Evolutionary conservation across 2,888 invertebrate genomes (phyloP), one percentile per base, ranked within the genome.

Genomic region (Xestia sexstrigata): DNA sequence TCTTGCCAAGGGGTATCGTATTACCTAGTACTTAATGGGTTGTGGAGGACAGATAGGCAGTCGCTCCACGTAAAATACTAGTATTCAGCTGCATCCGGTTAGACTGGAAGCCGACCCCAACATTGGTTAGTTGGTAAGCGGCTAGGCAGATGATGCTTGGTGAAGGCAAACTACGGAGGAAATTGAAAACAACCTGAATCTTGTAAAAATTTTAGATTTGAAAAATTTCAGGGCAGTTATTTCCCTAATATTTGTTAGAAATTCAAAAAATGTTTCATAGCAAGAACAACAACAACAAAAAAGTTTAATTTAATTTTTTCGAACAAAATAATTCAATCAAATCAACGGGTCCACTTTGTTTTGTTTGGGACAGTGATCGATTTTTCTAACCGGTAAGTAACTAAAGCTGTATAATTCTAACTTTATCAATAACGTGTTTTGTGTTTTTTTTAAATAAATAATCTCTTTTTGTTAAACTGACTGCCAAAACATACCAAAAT

Each of bases 291-390:
- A 58, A 58, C n/a, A 67, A 65, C 20, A 79, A 52, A 30, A 72
- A 73, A 58, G 20, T 65, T 42, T 7, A 15, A 81, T 49, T 65
- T 11, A 17, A 35, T 65, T 81, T 79, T 79, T 52, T 42, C 17
- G 1, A 35, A 58, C 30, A 66, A 66, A 35, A 42, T 49, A 58
- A 58, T 8, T 74, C 63, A 35, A 78, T 74, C 47, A 78, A 65
- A 58, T 73, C 42, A 47, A 35, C 72, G 47, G 6, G 49, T 26
- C 47, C 20, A 47, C 8, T 23, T 52, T 55, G 52, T 76, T 65
- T 65, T 1, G 30, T 23, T 78, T 26, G 4, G 42, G 23, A 58
- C 42, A 42, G n/a, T 81, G 65, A 81, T 35, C n/a, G 47, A 75
- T 74, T 47, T 58, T 30, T 63, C 20, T 69, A 49, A 42, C n/a